phyloP scores from a whole-genome alignment of 2,113 vertebrate species.

The Poeciliopsis prolifica region DNA sequence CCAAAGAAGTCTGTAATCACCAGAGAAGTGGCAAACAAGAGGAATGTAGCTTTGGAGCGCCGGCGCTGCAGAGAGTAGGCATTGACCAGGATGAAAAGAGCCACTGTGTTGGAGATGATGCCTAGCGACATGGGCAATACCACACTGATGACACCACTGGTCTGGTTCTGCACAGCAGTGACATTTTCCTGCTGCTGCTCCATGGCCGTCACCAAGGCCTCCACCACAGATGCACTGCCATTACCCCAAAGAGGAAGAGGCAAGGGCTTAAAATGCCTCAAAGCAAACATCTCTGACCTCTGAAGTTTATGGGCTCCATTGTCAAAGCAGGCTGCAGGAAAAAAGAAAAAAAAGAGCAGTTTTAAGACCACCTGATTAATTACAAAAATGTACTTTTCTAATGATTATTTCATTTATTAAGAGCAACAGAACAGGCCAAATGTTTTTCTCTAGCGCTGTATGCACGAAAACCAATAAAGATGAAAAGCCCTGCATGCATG shows the following conservation, averaged over 20 bases:
- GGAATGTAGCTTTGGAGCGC: conserved; percentile 87
- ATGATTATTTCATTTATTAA: background rate
- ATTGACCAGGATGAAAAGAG: conserved; percentile 84
- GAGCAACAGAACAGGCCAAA: background rate
- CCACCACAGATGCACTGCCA: conserved; percentile 42
- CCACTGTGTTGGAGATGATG: conserved; percentile 86
- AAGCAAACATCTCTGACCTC: conserved; percentile 63
- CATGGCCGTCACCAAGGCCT: conserved; percentile 32
- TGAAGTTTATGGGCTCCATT: conserved; percentile 30
- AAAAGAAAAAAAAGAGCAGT: conserved; percentile 17
- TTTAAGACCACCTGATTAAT: background rate
- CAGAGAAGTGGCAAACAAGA: conserved; percentile 85
- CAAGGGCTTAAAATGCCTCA: conserved; percentile 66
- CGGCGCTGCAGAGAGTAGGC: conserved; percentile 80
- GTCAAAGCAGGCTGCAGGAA: conserved; percentile 42
- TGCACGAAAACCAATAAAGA: background rate
- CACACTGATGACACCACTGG: conserved; percentile 71
- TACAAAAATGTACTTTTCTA: background rate
- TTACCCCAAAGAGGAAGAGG: conserved; percentile 44
- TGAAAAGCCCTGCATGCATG: too few relatives aligned
- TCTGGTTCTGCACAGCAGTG: conserved; percentile 25
- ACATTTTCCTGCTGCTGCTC: conserved; percentile 48
- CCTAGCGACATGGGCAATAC: conserved; percentile 87
- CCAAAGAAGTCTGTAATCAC: conserved; percentile 86
- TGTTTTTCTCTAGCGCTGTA: background rate